Evolutionary conservation across 2,888 invertebrate species (phyloP).

Genomic region (Synergus laeviventris): DNA sequence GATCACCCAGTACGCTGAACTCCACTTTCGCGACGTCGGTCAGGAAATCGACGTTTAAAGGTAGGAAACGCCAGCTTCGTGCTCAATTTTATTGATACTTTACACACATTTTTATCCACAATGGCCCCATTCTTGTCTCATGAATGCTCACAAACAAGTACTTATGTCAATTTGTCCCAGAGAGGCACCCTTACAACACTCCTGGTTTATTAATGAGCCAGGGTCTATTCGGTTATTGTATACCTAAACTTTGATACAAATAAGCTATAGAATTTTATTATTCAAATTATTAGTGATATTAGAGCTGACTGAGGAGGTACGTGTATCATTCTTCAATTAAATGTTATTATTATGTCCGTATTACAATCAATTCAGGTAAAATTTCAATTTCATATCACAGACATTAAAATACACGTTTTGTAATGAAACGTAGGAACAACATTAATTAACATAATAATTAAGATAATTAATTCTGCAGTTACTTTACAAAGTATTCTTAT

Average conservation of each 20-base stretch:
- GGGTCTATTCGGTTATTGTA: too few species aligned
- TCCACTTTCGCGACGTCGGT: conserved; percentile 83
- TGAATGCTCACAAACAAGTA: neutral
- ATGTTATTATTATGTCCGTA: too few species aligned
- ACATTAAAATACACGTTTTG: neutral
- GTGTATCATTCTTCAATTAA: too few species aligned
- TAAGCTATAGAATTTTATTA: too few species aligned
- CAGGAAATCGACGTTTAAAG: conserved; percentile 83
- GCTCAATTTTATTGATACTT: conserved; percentile 38
- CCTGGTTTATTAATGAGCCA: too few species aligned
- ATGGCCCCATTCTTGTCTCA: neutral
- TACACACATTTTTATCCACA: neutral
- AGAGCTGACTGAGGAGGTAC: too few species aligned
- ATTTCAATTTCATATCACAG: neutral
- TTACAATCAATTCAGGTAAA: neutral
- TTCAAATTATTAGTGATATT: too few species aligned
- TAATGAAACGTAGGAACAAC: neutral
- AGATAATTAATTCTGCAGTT: neutral
- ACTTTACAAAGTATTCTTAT: neutral
- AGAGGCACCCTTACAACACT: too few species aligned
- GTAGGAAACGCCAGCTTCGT: conserved; percentile 64
- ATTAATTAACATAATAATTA: neutral
- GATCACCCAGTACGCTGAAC: conserved; percentile 81
- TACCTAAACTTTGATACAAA: too few species aligned
- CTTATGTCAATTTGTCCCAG: neutral